Evolutionary conservation across 2,113 vertebrate genomes (phyloP), one percentile per base, ranked within the genome.

Genomic region (Nibea coibor): DNA sequence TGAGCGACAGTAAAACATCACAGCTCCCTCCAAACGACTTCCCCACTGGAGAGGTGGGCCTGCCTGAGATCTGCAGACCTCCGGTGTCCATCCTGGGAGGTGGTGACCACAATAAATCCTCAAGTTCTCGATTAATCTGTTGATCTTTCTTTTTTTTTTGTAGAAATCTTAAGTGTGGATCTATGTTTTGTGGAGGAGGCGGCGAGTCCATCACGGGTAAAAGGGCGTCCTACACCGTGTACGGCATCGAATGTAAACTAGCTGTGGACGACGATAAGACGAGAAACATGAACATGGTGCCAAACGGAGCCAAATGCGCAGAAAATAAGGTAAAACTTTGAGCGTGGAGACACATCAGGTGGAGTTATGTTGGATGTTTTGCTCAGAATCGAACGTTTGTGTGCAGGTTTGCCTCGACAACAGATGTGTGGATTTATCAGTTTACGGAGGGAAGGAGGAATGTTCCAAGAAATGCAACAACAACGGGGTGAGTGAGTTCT

Each of bases 341-440:
- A 19, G 1, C 1, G 35, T 1, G 11, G 31, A 22, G n/a, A 71
- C 63, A 4, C 5, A 4, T 16, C 5, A 26, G 4, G 0, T 2
- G 35, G 10, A 10, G 19, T 26, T 0, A 1, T 3, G 15, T 16
- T 35, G 43, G 0, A 9, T 0, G 10, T 24, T 82, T 76, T 54
- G 20, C 51, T 83, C 7, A 79, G 3, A 50, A 6, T 43, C 1
- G 28, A 58, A 50, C 8, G 0, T 75, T 19, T 72, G 53, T 90
- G 39, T 4, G 10, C 89, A 99, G 97, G 95, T 98, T 47, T 99
- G 97, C 90, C 94, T 95, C 0, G 67, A 93, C 0, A 93, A 96
- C 54, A 90, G 9, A 71, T 99, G 97, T 89, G 94, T 93, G 85
- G 95, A 94, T 15, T 22, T 96, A 0, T 88, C 81, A 0, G 91